A percentile compares a stretch with the other conserved stretches of the same genome.
These are phyloP conservation scores for Chrysolina oricalcia DNA, from an alignment of 2,888 invertebrate species.

Conservation along the genomic window DNA sequence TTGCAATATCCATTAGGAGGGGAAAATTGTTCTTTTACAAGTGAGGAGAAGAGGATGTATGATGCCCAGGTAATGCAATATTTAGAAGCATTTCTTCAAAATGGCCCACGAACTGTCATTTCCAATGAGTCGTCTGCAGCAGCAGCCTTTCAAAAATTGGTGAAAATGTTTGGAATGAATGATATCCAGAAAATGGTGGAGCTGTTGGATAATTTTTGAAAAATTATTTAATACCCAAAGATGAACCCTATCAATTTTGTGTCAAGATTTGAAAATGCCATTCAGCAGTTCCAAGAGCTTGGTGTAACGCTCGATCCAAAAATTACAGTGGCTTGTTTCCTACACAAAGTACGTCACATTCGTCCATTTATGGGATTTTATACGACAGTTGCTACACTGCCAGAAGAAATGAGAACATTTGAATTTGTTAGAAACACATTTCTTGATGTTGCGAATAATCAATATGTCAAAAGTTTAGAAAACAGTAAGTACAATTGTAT, in stretches of 20 bases:
- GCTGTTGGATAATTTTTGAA: constrained; percentile 1
- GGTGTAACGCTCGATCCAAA: not conserved
- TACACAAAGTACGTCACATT: not conserved
- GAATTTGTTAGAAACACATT: not conserved
- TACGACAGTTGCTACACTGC: not conserved
- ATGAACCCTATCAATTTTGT: constrained; percentile 16
- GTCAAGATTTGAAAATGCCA: constrained; percentile 1
- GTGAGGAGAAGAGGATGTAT: not conserved
- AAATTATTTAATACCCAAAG: constrained; percentile 11
- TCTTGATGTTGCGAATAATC: constrained; percentile 4
- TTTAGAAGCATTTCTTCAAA: constrained; percentile 6
- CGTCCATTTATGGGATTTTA: not conserved
- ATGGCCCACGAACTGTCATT: constrained; percentile 4
- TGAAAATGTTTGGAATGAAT: constrained; percentile 2
- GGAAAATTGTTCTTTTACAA: not conserved
- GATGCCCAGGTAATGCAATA: constrained; percentile 5
- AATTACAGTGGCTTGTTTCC: not conserved
- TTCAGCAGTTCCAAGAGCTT: not conserved
- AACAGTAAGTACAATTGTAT: too few species aligned
- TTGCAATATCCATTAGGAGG: not conserved
- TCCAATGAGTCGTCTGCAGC: not conserved
- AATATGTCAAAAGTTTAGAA: not conserved
- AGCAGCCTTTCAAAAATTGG: constrained; percentile 1
- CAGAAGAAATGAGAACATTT: constrained; percentile 4
- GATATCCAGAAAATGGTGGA: not conserved